These are phyloP conservation scores for Autographa pulchrina DNA, from an alignment of 2,888 invertebrate species.

Conservation along the genomic window DNA sequence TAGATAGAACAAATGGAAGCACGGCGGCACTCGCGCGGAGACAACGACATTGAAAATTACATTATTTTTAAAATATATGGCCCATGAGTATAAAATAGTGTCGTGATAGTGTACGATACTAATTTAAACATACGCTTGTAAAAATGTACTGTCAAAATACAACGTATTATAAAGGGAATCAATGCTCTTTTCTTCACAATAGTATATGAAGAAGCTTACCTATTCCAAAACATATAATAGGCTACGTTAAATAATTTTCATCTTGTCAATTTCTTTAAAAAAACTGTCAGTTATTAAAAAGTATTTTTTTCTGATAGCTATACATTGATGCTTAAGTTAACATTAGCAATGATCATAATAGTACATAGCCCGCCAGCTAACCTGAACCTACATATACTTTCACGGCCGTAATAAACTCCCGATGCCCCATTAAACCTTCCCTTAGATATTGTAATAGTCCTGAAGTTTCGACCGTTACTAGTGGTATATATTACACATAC, in stretches of 20 bases:
- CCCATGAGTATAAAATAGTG: conserved; percentile 36
- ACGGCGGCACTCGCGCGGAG: conserved; percentile 53
- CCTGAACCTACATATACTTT: neutral
- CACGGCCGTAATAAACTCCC: neutral
- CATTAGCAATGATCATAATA: no score
- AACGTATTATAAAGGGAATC: neutral
- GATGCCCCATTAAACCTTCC: neutral
- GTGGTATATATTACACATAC: conserved; percentile 34
- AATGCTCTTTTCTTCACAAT: neutral
- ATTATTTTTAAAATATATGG: conserved; percentile 51
- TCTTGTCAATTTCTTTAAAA: no score
- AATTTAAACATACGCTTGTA: neutral
- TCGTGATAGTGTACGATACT: conserved; percentile 7
- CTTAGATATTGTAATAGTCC: conserved; percentile 11
- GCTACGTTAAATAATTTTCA: no score
- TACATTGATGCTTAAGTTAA: no score
- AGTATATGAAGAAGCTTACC: no score
- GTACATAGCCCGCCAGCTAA: neutral
- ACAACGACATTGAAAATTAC: conserved; percentile 46
- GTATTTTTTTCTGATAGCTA: no score
- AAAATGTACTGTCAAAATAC: neutral
- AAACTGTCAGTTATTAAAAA: no score
- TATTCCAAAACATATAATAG: no score
- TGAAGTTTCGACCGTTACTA: conserved; percentile 38
- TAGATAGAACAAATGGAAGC: conserved; percentile 74